phyloP scores from a whole-genome alignment of 2,797 vertebrate species.

The Pyrocephalus nanus region DNA sequence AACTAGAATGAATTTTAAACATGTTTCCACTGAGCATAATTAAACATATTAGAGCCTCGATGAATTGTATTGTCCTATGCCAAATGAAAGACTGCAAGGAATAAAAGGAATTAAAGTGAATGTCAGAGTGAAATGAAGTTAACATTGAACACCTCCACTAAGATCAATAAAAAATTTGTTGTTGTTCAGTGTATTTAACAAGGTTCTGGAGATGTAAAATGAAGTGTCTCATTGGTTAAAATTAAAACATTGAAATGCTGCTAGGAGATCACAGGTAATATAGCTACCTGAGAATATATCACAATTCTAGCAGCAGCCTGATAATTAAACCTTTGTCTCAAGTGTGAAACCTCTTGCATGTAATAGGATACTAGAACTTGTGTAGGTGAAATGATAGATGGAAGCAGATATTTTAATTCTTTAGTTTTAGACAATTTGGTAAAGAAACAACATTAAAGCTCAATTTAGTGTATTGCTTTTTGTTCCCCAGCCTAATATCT shows the following conservation, averaged over 20 bases:
- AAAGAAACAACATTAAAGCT: constrained; percentile 10
- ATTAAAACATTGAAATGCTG: constrained; percentile 16
- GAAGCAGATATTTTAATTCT: constrained; percentile 20
- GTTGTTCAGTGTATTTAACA: constrained; percentile 18
- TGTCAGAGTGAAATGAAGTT: constrained; percentile 9
- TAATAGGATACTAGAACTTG: neutral
- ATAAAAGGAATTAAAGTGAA: constrained; percentile 25
- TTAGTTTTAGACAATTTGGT: neutral
- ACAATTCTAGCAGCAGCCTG: neutral
- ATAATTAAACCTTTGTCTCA: constrained; percentile 41
- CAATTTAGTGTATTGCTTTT: neutral
- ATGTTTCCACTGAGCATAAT: constrained; percentile 35
- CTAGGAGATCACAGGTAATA: neutral
- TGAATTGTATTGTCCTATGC: constrained; percentile 10
- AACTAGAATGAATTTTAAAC: constrained; percentile 41
- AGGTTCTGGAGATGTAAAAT: neutral
- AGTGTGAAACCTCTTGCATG: neutral
- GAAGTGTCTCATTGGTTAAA: neutral
- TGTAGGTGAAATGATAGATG: constrained; percentile 43
- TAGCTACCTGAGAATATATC: neutral
- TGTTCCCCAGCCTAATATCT: constrained; percentile 28
- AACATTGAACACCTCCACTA: neutral
- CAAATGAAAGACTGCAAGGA: neutral
- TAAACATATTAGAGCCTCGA: constrained; percentile 20
- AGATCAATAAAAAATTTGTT: constrained; percentile 25